A percentile compares a stretch with the other conserved stretches of the same genome.
Evolutionary conservation across 53 echinoderm and acorn worm genomes (phyloP).

Genomic region (Mesocentrotus franciscanus): DNA sequence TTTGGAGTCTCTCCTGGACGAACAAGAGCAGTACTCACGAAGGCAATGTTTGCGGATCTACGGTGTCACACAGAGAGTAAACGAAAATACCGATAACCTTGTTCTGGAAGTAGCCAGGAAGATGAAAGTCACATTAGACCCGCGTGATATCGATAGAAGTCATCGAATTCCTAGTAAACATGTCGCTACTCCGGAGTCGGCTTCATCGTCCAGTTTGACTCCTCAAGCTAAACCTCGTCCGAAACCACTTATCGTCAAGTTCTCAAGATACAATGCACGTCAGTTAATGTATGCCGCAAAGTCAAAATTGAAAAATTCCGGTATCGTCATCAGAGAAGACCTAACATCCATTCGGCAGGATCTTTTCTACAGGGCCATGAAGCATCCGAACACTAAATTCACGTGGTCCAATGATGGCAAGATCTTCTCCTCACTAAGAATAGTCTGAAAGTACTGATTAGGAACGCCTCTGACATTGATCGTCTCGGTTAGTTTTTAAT

Average conservation of each 20-base stretch:
- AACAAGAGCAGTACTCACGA: conserved; percentile 50
- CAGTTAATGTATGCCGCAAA: conserved; percentile 7
- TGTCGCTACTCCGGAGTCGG: neutral
- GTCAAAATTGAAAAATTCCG: conserved; percentile 30
- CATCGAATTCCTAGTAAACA: conserved; percentile 32
- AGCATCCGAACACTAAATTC: conserved; percentile 15
- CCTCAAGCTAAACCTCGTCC: neutral
- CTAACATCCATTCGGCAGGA: neutral
- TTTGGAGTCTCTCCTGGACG: conserved; percentile 12
- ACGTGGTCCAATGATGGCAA: conserved; percentile 53
- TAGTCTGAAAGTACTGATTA: neutral
- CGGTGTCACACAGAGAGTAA: conserved; percentile 24
- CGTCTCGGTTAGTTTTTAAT: neutral
- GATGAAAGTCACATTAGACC: neutral
- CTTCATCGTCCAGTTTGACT: neutral
- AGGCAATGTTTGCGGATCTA: conserved; percentile 40
- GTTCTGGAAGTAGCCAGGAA: conserved; percentile 31
- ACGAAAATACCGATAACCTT: conserved; percentile 48
- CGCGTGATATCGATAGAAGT: conserved; percentile 28
- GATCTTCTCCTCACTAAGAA: conserved; percentile 33
- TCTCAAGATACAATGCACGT: conserved; percentile 47
- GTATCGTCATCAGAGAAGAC: conserved; percentile 42
- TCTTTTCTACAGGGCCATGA: too few relatives aligned
- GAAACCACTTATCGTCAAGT: conserved; percentile 45
- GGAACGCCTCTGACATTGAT: neutral